Evolutionary conservation across 2,888 invertebrate species (phyloP), one percentile per base, ranked within the genome.

Genomic region (Drosophila neoperkinsi): DNA sequence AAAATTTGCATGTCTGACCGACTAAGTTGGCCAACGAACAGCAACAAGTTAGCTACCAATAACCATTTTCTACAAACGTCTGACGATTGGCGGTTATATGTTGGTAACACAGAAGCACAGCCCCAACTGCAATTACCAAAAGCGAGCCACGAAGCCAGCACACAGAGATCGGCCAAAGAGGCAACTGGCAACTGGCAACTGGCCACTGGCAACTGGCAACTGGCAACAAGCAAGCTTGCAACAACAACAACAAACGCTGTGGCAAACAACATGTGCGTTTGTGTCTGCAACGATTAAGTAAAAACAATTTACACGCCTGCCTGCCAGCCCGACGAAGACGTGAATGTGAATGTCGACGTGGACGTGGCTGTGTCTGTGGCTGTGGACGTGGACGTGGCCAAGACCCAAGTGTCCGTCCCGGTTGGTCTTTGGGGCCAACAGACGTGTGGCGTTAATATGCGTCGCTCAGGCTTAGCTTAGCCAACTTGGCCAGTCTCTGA

Each of bases 221-320:
- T 7, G 21, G 11, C 49, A 34, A 43, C 46, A 46, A 46, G 46
- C 64, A 71, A 55, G 61, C 36, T 16, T 43, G 38, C 51, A 69
- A 63, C 67, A 53, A 33, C 51, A 31, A 30, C 67, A 53, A 33
- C 51, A 31, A 30, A 55, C 52, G 49, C 56, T 79, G 75, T 63
- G 75, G 78, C 80, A 74, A 81, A 72, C 83, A 84, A 77, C 84
- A 88, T 88, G 85, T 84, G 84, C 85, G 85, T 84, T 88, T 84
- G 81, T 84, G 88, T 84, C 88, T 79, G 82, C 84, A 86, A 77
- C 88, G 89, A 90, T 90, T 90, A 89, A 89, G 89, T 90, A 88
- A 89, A 90, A 89, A 90, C 90, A 88, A 90, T 90, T 89, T 89
- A 89, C 90, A 89, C 89, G 89, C 90, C 88, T 90, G 90, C 90